Conservation (phyloP, 23 tunicate species). For the Phallusia fumigata region DNA sequence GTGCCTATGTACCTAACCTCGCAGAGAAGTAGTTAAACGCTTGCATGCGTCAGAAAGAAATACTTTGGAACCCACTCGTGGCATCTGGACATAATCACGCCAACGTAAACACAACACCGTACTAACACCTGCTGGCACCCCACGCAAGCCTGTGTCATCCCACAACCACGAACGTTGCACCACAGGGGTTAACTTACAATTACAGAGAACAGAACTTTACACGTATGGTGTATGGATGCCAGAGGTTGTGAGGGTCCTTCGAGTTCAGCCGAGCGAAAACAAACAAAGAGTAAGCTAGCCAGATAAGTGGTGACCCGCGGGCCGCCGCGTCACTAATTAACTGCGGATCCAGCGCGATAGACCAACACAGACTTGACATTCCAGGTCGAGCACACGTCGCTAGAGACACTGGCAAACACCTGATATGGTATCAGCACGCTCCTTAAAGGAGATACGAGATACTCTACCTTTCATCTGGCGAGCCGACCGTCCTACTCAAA, state of each 20-base stretch:
- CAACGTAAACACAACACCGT: too few species aligned
- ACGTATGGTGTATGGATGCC: background rate
- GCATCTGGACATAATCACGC: too few species aligned
- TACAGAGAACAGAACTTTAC: background rate
- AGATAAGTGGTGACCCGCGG: background rate
- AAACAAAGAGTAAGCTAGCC: background rate
- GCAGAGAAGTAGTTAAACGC: too few species aligned
- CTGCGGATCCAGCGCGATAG: background rate
- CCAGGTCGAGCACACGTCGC: constrained; percentile 13
- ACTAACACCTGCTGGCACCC: too few species aligned
- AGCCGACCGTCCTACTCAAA: background rate
- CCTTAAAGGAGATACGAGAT: background rate
- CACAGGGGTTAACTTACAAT: constrained; percentile 2
- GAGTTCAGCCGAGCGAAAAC: constrained; percentile 2
- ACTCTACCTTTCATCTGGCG: constrained; percentile 1
- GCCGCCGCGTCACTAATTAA: background rate
- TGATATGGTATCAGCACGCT: background rate
- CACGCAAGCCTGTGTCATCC: too few species aligned
- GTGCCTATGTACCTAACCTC: too few species aligned
- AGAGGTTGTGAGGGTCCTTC: background rate
- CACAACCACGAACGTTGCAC: background rate
- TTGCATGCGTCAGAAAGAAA: too few species aligned
- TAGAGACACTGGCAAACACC: background rate
- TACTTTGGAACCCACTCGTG: too few species aligned
- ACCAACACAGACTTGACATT: background rate